phyloP scores from a whole-genome alignment of 2,113 vertebrate species.

The Engystomops pustulosus region DNA sequence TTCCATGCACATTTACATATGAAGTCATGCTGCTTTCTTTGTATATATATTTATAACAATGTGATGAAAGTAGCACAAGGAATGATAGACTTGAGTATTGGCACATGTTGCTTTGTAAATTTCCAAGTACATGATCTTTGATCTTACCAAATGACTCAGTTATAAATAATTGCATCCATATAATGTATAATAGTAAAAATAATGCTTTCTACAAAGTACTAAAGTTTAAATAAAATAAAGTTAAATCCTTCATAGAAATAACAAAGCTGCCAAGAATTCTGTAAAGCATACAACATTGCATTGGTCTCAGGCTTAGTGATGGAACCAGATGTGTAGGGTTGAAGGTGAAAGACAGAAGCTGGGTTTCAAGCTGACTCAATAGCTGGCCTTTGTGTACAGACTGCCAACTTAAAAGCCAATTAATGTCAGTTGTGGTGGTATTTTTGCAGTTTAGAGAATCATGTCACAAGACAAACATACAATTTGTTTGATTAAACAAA shows the following conservation, averaged over 20 bases:
- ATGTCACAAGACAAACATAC: slow-evolving; percentile 31
- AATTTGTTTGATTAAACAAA: slow-evolving; percentile 43
- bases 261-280: slow-evolving; percentile 42
- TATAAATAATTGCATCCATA: too few species aligned
- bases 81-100: too few species aligned
- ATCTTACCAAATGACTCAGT: too few species aligned
- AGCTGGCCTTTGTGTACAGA: slow-evolving; percentile 44
- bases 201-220: too few species aligned
- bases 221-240: background rate
- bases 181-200: too few species aligned
- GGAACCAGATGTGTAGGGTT: slow-evolving; percentile 51
- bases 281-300: slow-evolving; percentile 15
- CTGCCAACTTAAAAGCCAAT: slow-evolving; percentile 56
- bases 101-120: too few species aligned
- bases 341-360: slow-evolving; percentile 49
- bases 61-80: too few species aligned
- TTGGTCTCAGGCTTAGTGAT: slow-evolving; percentile 11
- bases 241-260: background rate
- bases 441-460: slow-evolving; percentile 30
- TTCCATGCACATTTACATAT: too few species aligned
- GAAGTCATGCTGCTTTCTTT: too few species aligned
- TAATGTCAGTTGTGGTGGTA: slow-evolving; percentile 53
- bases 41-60: too few species aligned
- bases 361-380: slow-evolving; percentile 16
- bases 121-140: too few species aligned